Evolutionary conservation across 1,140 invertebrate species (phyloP).

Genomic region (Sinella curviseta): DNA sequence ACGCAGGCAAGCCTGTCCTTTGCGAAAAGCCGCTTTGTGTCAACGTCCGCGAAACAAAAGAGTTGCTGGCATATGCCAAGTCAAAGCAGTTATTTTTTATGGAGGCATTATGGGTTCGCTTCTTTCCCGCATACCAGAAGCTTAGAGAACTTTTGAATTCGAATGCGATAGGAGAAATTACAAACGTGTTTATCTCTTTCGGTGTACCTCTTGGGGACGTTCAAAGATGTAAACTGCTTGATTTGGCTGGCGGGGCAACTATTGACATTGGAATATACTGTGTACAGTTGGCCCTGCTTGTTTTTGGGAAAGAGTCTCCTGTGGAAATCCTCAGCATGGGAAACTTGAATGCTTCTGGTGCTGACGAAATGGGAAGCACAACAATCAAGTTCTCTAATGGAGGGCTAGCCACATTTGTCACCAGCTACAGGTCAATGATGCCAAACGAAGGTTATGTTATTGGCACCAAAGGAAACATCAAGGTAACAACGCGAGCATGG

Average conservation of each 20-base stretch:
- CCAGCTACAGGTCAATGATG: constrained; percentile 59
- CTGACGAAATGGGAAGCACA: constrained; percentile 66
- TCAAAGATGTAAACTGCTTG: constrained; percentile 60
- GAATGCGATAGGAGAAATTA: constrained; percentile 71
- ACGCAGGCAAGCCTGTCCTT: constrained; percentile 58
- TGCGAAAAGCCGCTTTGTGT: constrained; percentile 60
- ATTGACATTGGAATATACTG: constrained; percentile 81
- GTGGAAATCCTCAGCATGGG: constrained; percentile 65
- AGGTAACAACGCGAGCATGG: too few species aligned
- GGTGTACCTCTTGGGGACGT: constrained; percentile 57
- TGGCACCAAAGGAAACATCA: constrained; percentile 68
- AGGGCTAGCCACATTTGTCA: constrained; percentile 64
- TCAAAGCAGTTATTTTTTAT: constrained; percentile 55
- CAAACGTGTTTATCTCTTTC: constrained; percentile 68
- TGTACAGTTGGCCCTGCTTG: constrained; percentile 70
- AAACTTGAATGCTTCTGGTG: constrained; percentile 66
- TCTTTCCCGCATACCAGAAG: neutral
- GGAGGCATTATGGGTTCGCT: constrained; percentile 52
- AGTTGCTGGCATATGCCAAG: constrained; percentile 49
- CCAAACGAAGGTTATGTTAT: constrained; percentile 67
- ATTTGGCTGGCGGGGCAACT: constrained; percentile 73
- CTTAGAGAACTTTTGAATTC: constrained; percentile 54
- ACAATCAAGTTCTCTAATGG: constrained; percentile 66
- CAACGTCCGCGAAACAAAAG: constrained; percentile 51
- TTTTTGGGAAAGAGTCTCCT: constrained; percentile 66